phyloP scores from a whole-genome alignment of 2,888 invertebrate genomes.

The Sisyra nigra region DNA sequence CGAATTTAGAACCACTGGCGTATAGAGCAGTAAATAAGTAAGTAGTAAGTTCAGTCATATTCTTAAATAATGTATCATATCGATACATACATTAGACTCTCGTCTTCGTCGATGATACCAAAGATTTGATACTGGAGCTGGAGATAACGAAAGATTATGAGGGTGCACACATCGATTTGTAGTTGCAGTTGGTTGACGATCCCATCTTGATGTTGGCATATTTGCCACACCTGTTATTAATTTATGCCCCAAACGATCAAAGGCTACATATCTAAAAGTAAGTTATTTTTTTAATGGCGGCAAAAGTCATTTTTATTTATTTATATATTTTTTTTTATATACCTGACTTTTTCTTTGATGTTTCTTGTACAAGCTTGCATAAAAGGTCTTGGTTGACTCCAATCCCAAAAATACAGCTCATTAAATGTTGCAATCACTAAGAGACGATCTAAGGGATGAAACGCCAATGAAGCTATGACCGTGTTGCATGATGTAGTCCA shows the following conservation, averaged over 20 bases:
- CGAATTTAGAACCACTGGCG: no score
- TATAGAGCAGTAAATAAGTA: no score
- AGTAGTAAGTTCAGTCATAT: no score
- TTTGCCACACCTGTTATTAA: conserved; percentile 74
- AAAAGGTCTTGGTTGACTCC: conserved; percentile 63
- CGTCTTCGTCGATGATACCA: conserved; percentile 6
- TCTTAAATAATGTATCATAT: no score
- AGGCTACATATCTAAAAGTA: conserved; percentile 55
- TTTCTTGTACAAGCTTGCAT: conserved; percentile 57
- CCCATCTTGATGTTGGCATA: conserved; percentile 33
- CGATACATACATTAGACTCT: no score
- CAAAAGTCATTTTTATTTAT: no score
- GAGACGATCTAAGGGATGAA: conserved; percentile 68
- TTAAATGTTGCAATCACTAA: conserved; percentile 76
- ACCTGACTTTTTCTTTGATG: conserved; percentile 70
- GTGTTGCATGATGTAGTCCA: conserved; percentile 59
- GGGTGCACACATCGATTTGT: neutral
- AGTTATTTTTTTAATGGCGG: conserved; percentile 4
- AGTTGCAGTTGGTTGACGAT: conserved; percentile 23
- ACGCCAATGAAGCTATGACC: conserved; percentile 71
- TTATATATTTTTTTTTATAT: conserved; percentile 13
- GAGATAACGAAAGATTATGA: neutral
- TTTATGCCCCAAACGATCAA: conserved; percentile 65
- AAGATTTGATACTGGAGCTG: neutral
- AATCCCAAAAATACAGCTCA: conserved; percentile 80